These are phyloP conservation scores for Perca flavescens DNA, from an alignment of 2,113 vertebrate genomes.

Conservation along the genomic window DNA sequence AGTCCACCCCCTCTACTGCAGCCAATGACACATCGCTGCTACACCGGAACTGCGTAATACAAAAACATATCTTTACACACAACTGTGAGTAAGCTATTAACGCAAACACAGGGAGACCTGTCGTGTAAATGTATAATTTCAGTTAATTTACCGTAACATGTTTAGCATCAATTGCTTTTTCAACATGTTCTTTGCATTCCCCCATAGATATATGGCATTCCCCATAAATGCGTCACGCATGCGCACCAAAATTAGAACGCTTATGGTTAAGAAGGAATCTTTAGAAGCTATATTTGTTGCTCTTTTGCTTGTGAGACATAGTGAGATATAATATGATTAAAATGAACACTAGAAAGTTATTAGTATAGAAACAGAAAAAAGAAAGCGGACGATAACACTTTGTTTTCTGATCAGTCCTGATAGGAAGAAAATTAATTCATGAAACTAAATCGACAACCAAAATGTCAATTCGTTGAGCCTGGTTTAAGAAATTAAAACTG, in stretches of 20 bases:
- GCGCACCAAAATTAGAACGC: no score
- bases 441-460: not conserved
- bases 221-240: not conserved
- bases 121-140: not conserved
- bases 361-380: not conserved
- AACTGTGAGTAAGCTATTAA: not conserved
- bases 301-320: not conserved
- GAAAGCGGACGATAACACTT: not conserved
- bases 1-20: slow-evolving; percentile 8
- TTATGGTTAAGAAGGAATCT: not conserved
- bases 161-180: not conserved
- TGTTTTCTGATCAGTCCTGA: not conserved
- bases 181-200: not conserved
- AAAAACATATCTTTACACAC: not conserved
- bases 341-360: not conserved
- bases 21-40: not conserved
- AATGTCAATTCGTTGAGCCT: not conserved
- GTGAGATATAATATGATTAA: not conserved
- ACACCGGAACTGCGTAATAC: slow-evolving; percentile 21
- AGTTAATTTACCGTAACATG: not conserved
- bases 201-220: not conserved
- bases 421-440: not conserved
- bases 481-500: not conserved
- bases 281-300: no score
- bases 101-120: not conserved